Base-by-base conservation (phyloP, 2,797 vertebrate genomes). In the Zenarchopterus dispar region DNA sequence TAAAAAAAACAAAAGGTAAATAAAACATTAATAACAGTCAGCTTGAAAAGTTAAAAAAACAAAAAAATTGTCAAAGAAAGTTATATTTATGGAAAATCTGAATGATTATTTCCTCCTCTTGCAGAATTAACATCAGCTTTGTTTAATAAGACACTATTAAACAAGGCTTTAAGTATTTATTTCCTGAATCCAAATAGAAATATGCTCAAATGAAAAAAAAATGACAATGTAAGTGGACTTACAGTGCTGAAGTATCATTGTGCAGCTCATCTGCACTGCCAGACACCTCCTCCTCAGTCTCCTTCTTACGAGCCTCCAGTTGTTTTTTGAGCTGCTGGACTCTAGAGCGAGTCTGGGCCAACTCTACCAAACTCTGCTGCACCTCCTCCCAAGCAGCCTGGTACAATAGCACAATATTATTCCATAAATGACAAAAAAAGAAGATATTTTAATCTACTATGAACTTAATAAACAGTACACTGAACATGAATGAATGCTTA, bases 371-470 rank as follows among this genome's bases (percentile, higher is more conserved):
- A 56, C 83, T 88, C 56, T 84, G 77, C 68, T 94, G 89, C 8
- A 93, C 89, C 4, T 92, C 91, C 47, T 87, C 73, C 95, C 94
- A 95, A 6, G 89, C 91, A 62, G 85, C 89, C 95, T 95, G 58
- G 4, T 68, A 56, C 45, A 50, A 78, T 11, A 56, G 64, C 8
- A 62, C 16, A 67, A 78, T 8, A 77, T 8, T 56, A 4, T 43
- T 39, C 9, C 16, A 60, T 41, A 52, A 36, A 62, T 19, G 46
- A 31, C 3, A 58, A 52, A 54, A 31, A 17, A 24, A 10, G 24
- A 5, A 16, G 8, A 43, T 23, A n/a, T 56, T 18, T 19, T 56
- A 0, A 8, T n/a, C 13, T 3, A 2, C 1, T 44, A 1, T 36
- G 8, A 62, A 54, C 6, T 41, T 48, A 45, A 0, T 26, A 6